Evolutionary conservation across 2,113 vertebrate species (phyloP), one percentile per base, ranked within the genome.

Genomic region (Colaptes auratus): DNA sequence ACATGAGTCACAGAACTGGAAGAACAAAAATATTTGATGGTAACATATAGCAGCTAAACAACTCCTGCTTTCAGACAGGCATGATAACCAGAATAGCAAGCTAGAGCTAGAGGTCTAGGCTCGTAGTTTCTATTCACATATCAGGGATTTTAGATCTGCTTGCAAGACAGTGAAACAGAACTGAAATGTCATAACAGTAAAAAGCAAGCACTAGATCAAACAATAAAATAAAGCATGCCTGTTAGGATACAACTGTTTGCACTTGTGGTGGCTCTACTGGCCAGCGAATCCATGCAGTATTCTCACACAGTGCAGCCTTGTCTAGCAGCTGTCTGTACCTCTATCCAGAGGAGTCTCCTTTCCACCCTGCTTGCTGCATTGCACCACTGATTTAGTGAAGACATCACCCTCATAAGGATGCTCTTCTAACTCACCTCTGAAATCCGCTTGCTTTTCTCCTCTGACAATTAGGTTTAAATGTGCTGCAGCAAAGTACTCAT

Each of bases 371-470:
- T 97, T 98, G 96, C 98, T 98, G 98, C 98, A 98, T 97, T 98
- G 98, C 98, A 95, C 97, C 98, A 98, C 96, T 95, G 97, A 97
- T 96, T 98, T 96, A 97, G 97, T 96, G 96, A 98, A 98, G 96
- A 97, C 98, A 97, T 97, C 96, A 97, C 96, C 96, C 96, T 96
- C 96, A 84, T 97, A 97, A 96, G 95, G 95, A 97, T 95, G 95
- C 95, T 96, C 94, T 97, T 95, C 96, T 97, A 96, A 97, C 97
- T 97, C 97, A 92, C 97, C 97, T 96, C 97, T 67, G 82, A 93
- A 97, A 97, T 96, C 96, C 80, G 81, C 97, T 95, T 75, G 89
- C 95, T 94, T 97, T 94, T 96, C 93, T 90, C 96, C 91, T 96
- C 97, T 97, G 96, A 97, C 98, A 97, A 97, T 98, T 98, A 97